These are phyloP conservation scores for Parus major DNA, from an alignment of 2,113 vertebrate genomes.

Conservation along the genomic window DNA sequence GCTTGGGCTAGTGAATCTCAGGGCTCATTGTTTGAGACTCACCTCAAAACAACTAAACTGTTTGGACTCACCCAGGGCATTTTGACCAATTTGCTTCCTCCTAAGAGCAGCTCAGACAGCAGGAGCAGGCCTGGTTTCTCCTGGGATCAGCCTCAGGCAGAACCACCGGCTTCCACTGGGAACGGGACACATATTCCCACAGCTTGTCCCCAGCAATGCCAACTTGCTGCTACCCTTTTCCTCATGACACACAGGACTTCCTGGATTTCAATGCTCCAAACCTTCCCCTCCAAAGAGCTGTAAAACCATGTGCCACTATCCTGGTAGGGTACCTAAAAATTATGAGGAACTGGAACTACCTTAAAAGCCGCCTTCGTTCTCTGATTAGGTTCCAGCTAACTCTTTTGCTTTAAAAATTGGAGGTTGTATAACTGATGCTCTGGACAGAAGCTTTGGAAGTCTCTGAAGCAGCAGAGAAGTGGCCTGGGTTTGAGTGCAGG, in stretches of 20 bases:
- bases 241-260: neutral
- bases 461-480: neutral
- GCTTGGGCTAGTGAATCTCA: neutral
- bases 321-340: neutral
- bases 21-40: neutral
- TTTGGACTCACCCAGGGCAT: neutral
- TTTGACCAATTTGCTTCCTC: neutral
- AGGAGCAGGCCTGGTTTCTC: neutral
- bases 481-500: neutral
- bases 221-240: neutral
- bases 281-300: fast-evolving
- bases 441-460: neutral
- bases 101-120: neutral
- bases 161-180: neutral
- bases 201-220: neutral
- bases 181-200: neutral
- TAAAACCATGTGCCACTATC: fast-evolving
- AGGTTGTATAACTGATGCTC: neutral
- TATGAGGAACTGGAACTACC: neutral
- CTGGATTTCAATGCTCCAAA: neutral
- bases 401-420: neutral
- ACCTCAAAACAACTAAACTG: neutral
- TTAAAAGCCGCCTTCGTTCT: neutral
- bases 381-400: neutral
- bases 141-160: neutral